Evolutionary conservation across 2,797 vertebrate species (phyloP), one percentile per base, ranked within the genome.

Genomic region (Steatocranus sp.): DNA sequence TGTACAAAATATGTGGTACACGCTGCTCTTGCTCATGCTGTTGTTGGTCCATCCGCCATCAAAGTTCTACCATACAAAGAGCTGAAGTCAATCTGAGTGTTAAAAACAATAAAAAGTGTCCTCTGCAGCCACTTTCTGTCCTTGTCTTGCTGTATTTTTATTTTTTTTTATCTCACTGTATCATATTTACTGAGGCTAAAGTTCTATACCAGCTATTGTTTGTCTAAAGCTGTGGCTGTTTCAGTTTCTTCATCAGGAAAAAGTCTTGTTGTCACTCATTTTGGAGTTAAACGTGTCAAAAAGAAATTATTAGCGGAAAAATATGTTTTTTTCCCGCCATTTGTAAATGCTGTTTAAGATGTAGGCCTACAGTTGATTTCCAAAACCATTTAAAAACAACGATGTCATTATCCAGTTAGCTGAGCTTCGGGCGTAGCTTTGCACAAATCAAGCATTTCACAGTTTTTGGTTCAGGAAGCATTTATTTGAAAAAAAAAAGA

Each of bases 281-380:
- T 36, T 36, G 18, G 56, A 61, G 11, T n/a, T 61, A 1, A 34
- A 61, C 0, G 0, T 1, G 4, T 20, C 10, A 61, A 61, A 61
- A 7, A 61, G 6, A n/a, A 12, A n/a, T 36, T 12, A 63, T 20
- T 63, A 8, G 0, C 0, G 1, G 18, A 58, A 58, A 18, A 58
- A 34, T 32, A 34, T 20, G 7, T 3, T 27, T 54, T n/a, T 54
- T 61, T 61, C 12, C 0, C 18, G 4, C 30, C 18, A 63, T 36
- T 63, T 63, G 11, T 63, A 63, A 63, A 36, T 63, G 32, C 11
- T 38, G 18, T 38, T 63, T 0, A 63, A 63, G 58, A 63, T 63
- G 18, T 63, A 36, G 32, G 4, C 1, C 32, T 63, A 8, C 32
- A 63, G 32, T 4, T 3, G 1, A 14, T 38, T 36, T 63, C 32